Base-by-base conservation (phyloP, 1,140 invertebrate species). In the Polypedilum pembai region DNA sequence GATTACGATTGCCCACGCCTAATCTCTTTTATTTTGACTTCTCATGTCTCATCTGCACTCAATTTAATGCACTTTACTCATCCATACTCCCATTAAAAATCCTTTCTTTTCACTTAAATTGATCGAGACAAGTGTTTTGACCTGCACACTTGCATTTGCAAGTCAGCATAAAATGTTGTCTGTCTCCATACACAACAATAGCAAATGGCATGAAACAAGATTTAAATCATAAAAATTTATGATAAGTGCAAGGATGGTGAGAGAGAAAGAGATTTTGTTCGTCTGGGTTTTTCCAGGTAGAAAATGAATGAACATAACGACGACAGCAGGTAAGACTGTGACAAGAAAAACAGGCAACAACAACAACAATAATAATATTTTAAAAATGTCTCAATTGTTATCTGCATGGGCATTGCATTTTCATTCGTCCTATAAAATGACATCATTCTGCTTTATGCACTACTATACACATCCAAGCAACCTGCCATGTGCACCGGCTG, bases 201-300 rank as follows among this genome's bases (percentile, higher is more conserved):
- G 45, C 45, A 56, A 56, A 56, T 56, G 45, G 45, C 45, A 56
- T 56, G 45, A 56, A 56, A 56, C n/a, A 12, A 56, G 45, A 56
- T 56, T 56, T 56, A 56, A 56, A 56, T 56, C 45, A 56, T 56
- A 56, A 56, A 56, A 56, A 56, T 56, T 56, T 56, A 56, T 56
- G 45, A 56, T 56, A 56, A 56, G 45, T 56, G 45, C 45, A 56
- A n/a, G n/a, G 12, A 12, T 12, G n/a, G 45, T 56, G 45, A 56
- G n/a, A n/a, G 45, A 12, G 45, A 56, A 15, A n/a, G n/a, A 56
- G n/a, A 56, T n/a, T 12, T 56, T 15, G 12, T 56, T 33, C 24
- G 45, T 56, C 45, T 56, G 45, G 45, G 45, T 56, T 56, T 56
- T 56, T 56, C 45, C 45, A 56, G 45, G 45, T 56, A 56, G 45